These are phyloP conservation scores for Saturnia pavonia DNA, from an alignment of 2,888 invertebrate genomes.

Conservation along the genomic window DNA sequence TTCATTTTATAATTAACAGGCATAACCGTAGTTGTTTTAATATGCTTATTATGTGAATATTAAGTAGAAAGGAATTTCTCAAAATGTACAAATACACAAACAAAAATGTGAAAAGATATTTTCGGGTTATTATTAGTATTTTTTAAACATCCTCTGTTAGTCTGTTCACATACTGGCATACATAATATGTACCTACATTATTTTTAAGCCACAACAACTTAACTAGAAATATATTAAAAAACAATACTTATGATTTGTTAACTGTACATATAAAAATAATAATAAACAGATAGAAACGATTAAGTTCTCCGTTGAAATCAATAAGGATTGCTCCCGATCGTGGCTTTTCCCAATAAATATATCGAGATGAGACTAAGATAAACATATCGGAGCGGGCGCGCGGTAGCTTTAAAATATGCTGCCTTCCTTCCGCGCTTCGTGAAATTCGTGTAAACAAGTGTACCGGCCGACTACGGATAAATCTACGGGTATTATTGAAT, in stretches of 20 bases:
- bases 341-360: constrained; percentile 73
- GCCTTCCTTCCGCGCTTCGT: constrained; percentile 66
- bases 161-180: neutral
- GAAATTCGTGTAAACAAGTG: constrained; percentile 72
- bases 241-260: too few relatives aligned
- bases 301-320: constrained; percentile 58
- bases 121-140: neutral
- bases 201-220: too few relatives aligned
- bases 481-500: constrained; percentile 62
- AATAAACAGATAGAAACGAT: constrained; percentile 58
- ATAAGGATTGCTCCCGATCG: constrained; percentile 65
- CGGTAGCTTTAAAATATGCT: constrained; percentile 74
- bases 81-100: too few relatives aligned
- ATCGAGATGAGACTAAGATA: constrained; percentile 76
- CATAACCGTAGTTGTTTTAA: neutral
- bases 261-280: constrained; percentile 36
- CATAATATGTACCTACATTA: too few relatives aligned
- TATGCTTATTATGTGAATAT: neutral
- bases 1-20: neutral
- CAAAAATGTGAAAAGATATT: too few relatives aligned
- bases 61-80: neutral
- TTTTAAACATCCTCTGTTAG: neutral
- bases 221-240: too few relatives aligned
- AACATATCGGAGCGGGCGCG: constrained; percentile 66
- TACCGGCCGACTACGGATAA: constrained; percentile 58